Evolutionary conservation across 92 coral and sea anemone genomes (phyloP).

Genomic region (Bergia puertoricense): DNA sequence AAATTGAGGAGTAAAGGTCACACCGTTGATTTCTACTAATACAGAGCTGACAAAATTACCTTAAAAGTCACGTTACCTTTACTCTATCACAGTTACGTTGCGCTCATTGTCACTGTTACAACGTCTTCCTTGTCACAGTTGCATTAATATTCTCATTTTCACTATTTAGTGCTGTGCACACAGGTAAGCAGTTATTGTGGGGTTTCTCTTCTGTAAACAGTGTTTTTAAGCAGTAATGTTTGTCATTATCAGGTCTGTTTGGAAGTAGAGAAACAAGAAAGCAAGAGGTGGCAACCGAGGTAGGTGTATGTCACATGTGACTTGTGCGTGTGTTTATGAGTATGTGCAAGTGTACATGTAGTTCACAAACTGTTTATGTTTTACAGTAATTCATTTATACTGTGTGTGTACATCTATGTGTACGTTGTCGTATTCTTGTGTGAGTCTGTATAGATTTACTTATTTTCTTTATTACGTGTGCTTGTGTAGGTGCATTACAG

Average conservation of each 20-base stretch:
- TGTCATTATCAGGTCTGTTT: slow-evolving; percentile 60
- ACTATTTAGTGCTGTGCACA: neutral
- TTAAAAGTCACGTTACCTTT: too few relatives aligned
- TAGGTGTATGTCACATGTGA: neutral
- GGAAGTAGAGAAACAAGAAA: slow-evolving; percentile 70
- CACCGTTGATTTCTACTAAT: too few relatives aligned
- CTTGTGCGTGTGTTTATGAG: neutral
- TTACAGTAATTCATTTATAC: too few relatives aligned
- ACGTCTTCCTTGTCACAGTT: neutral
- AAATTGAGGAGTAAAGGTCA: too few relatives aligned
- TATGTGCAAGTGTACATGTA: neutral
- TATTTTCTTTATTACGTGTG: too few relatives aligned
- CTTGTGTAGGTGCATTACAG: too few relatives aligned
- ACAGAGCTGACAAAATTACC: too few relatives aligned
- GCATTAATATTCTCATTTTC: neutral
- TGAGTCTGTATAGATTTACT: neutral
- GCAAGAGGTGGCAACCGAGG: slow-evolving; percentile 81
- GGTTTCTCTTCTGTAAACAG: neutral
- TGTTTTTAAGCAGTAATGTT: neutral
- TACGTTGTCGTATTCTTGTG: too few relatives aligned
- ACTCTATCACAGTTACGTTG: neutral
- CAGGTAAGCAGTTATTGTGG: too few relatives aligned
- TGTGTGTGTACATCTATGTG: neutral
- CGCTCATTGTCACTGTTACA: neutral
- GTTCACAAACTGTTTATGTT: too few relatives aligned